These are phyloP conservation scores for Cygnus buccinator DNA, from an alignment of 2,113 vertebrate species.

Conservation along the genomic window DNA sequence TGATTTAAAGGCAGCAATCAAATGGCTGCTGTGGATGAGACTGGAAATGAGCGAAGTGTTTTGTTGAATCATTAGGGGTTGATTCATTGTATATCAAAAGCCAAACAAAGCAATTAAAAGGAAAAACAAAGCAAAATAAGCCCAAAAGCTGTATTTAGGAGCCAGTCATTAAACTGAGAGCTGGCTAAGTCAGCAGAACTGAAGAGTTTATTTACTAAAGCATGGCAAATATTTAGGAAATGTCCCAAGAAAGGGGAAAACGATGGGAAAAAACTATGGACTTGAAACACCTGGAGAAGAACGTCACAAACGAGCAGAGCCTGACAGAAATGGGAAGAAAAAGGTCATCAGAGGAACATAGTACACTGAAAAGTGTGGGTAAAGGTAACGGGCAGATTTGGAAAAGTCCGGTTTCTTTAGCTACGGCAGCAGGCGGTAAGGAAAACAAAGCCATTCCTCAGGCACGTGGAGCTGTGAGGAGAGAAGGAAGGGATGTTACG, in stretches of 20 bases:
- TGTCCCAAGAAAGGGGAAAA: not conserved
- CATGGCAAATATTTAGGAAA: not conserved
- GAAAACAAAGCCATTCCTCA: not conserved
- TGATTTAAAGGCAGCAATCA: not conserved
- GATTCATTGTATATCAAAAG: not conserved
- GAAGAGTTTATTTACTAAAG: not conserved
- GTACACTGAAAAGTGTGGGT: not conserved
- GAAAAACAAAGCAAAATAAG: not conserved
- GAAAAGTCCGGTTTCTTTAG: not conserved
- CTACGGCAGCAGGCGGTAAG: not conserved
- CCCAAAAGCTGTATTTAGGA: not conserved
- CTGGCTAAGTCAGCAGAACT: not conserved
- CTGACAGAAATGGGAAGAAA: not conserved
- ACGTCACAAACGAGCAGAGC: not conserved
- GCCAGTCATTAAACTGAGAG: not conserved
- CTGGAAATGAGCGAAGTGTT: not conserved
- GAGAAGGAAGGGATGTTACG: not conserved
- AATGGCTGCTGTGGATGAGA: not conserved
- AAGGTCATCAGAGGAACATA: not conserved
- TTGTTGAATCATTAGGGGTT: not conserved
- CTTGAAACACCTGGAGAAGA: not conserved
- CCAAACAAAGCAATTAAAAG: not conserved
- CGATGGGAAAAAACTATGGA: not conserved
- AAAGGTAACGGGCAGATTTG: not conserved
- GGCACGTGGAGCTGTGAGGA: not conserved